These are phyloP conservation scores for Nemurella pictetii DNA, from an alignment of 2,888 invertebrate species.

Conservation along the genomic window DNA sequence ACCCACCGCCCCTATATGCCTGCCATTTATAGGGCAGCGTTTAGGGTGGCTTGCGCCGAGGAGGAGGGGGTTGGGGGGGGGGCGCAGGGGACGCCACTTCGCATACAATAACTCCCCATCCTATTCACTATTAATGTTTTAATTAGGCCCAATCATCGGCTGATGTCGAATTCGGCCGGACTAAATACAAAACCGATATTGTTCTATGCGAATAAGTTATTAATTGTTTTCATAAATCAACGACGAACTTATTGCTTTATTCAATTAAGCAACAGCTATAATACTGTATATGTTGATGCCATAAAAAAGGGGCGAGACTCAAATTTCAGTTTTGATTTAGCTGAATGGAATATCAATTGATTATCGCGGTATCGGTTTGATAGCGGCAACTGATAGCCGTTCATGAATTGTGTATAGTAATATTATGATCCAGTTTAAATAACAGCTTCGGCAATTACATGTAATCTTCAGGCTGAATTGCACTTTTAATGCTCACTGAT, in stretches of 20 bases:
- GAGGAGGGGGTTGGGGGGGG: background rate
- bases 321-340: background rate
- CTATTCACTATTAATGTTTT: conserved; percentile 41
- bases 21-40: background rate
- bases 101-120: conserved; percentile 35
- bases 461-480: too few relatives aligned
- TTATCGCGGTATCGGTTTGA: background rate
- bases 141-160: conserved; percentile 41
- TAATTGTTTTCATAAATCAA: conserved; percentile 7
- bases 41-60: background rate
- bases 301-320: too few relatives aligned
- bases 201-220: conserved; percentile 6
- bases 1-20: background rate
- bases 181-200: conserved; percentile 1
- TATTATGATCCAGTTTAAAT: background rate
- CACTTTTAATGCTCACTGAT: background rate
- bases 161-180: background rate
- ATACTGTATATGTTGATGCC: background rate
- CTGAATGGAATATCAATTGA: background rate
- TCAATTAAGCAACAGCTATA: background rate
- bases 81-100: background rate
- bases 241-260: background rate
- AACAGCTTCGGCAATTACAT: background rate
- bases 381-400: background rate
- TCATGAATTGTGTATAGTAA: background rate